phyloP scores from a whole-genome alignment of 2,888 invertebrate genomes.

The Rhyacophila evoluta region DNA sequence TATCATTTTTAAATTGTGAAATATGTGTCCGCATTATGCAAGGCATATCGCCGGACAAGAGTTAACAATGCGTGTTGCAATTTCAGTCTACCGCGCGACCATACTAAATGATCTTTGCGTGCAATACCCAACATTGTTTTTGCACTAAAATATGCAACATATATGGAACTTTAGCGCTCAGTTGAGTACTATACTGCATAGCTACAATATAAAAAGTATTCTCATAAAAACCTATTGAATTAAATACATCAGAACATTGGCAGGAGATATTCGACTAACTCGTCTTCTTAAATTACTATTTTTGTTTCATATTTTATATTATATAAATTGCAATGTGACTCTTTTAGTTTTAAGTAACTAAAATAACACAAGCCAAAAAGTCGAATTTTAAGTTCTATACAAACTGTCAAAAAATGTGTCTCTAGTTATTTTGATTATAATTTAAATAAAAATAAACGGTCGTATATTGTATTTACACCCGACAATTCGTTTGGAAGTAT shows the following conservation, averaged over 20 bases:
- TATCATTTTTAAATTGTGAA: slow-evolving; percentile 8
- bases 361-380: too few relatives aligned
- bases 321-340: too few relatives aligned
- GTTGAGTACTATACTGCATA: background rate
- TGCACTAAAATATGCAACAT: slow-evolving; percentile 7
- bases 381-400: too few relatives aligned
- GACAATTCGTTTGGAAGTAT: too few relatives aligned
- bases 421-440: too few relatives aligned
- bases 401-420: too few relatives aligned
- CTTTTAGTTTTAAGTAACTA: too few relatives aligned
- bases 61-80: background rate
- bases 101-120: background rate
- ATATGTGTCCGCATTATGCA: slow-evolving; percentile 6
- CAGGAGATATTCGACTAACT: too few relatives aligned
- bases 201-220: background rate
- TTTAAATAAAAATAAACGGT: too few relatives aligned
- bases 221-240: background rate
- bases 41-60: background rate
- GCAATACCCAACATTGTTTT: background rate
- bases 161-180: background rate
- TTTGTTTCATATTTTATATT: too few relatives aligned
- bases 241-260: background rate
- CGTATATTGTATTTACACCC: too few relatives aligned
- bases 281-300: too few relatives aligned
- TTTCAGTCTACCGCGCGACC: background rate